These are phyloP conservation scores for Protosalanx chinensis DNA, from an alignment of 2,797 vertebrate genomes.

Conservation along the genomic window DNA sequence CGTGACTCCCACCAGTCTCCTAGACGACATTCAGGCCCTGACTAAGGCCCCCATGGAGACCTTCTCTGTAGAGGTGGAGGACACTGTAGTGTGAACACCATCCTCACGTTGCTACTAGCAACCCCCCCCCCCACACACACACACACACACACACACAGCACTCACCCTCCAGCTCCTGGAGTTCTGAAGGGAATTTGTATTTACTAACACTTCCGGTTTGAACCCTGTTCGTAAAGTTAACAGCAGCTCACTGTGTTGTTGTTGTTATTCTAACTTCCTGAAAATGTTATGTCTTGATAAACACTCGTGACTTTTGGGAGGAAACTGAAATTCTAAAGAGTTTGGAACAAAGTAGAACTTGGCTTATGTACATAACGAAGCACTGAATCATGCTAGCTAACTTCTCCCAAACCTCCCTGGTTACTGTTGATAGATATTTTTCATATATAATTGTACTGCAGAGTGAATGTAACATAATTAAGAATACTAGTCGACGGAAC, in stretches of 20 bases:
- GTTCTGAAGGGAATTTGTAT: conserved; percentile 58
- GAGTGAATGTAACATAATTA: conserved; percentile 50
- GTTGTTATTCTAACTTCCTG: conserved; percentile 16
- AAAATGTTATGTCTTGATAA: conserved; percentile 26
- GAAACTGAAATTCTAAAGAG: too few relatives aligned
- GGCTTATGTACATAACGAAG: conserved; percentile 62
- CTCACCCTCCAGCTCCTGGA: conserved; percentile 29
- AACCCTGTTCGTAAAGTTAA: conserved; percentile 24
- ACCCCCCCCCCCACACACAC: not conserved
- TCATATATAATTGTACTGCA: conserved; percentile 33
- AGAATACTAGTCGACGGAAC: conserved; percentile 48
- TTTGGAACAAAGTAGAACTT: conserved; percentile 14
- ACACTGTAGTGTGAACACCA: conserved; percentile 51
- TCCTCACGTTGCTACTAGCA: not conserved
- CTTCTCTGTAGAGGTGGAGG: conserved; percentile 77
- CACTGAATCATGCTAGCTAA: conserved; percentile 36
- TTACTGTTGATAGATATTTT: conserved; percentile 31
- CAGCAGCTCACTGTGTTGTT: conserved; percentile 1
- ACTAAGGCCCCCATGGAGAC: conserved; percentile 81
- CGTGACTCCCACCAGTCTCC: conserved; percentile 83
- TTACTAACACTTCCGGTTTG: conserved; percentile 28
- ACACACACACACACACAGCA: conserved; percentile 33
- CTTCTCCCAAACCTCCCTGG: conserved; percentile 22
- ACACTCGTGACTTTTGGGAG: conserved; percentile 18
- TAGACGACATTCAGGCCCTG: conserved; percentile 90